Evolutionary conservation across 37 sponge, comb jelly and placozoan genomes (phyloP).

Genomic region (Axinella damicornis): DNA sequence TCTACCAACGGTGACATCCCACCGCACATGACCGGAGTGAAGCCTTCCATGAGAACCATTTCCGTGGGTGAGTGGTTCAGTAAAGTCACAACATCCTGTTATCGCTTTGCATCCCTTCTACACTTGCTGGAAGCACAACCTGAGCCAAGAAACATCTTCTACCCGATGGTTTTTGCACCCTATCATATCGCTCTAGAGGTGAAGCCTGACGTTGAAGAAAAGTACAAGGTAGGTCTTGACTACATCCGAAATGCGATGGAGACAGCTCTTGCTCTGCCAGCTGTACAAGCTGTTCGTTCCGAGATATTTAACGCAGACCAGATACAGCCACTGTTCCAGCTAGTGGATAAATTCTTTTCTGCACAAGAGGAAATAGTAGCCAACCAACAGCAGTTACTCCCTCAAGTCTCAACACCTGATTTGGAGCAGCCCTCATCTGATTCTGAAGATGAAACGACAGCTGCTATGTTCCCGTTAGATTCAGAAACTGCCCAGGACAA

Average conservation of each 20-base stretch:
- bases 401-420: no score
- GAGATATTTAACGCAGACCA: neutral
- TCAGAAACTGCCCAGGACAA: no score
- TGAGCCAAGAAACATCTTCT: neutral
- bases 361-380: neutral
- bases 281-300: neutral
- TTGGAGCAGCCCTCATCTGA: no score
- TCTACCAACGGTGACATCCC: neutral
- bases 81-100: neutral
- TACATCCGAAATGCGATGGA: neutral
- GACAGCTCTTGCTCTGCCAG: neutral
- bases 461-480: no score
- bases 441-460: no score
- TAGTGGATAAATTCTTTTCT: neutral
- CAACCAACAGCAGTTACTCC: no score
- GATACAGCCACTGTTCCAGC: neutral
- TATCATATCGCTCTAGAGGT: neutral
- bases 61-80: conserved; percentile 4
- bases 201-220: neutral
- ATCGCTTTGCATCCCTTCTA: conserved; percentile 4
- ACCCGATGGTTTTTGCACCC: neutral
- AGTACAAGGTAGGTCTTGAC: neutral
- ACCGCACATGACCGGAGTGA: neutral
- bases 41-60: conserved; percentile 9
- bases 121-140: neutral